Evolutionary conservation across 2,113 vertebrate species (phyloP), one percentile per base, ranked within the genome.

Genomic region (Buteo buteo): DNA sequence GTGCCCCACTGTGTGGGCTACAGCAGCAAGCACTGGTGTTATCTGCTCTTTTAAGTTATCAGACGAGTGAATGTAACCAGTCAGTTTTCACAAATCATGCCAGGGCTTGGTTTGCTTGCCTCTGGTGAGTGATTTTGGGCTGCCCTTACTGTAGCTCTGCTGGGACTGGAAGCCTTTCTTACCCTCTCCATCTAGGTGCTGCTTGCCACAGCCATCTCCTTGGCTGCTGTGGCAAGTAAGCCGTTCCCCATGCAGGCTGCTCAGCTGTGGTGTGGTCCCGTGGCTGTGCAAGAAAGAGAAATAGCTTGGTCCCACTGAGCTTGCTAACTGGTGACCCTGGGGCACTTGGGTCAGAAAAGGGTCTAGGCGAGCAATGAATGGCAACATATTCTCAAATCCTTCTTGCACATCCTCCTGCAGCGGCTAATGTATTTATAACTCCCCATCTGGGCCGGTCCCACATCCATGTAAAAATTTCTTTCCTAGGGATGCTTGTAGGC

Each of bases 21-120:
- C 15, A 38, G 29, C n/a, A 62, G 65, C 0, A 1, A 82, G 7
- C 12, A 2, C 1, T 4, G 22, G 6, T 34, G 28, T 61, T 21
- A 34, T 1, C 25, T 62, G 58, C 21, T 67, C 13, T 71, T 76
- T 3, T 32, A 31, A 40, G 42, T 16, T 32, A 12, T 13, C 17
- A 38, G n/a, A 28, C 6, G 28, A 29, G 16, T 38, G 16, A 65
- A n/a, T 31, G 8, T 5, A 57, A n/a, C 15, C 5, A 13, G 29
- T 34, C 10, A 16, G 22, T 38, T 65, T 38, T 15, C 17, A 36
- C 21, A 38, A 25, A 11, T 32, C 10, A 0, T 45, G 10, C 21
- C 21, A 42, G 11, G n/a, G 14, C 13, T 73, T 42, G 11, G 5
- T 73, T 50, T 45, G 6, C 36, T 61, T 47, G 8, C 7, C 10